Base-by-base conservation (phyloP, 2,113 vertebrate genomes). In the Pterocles orientalis region DNA sequence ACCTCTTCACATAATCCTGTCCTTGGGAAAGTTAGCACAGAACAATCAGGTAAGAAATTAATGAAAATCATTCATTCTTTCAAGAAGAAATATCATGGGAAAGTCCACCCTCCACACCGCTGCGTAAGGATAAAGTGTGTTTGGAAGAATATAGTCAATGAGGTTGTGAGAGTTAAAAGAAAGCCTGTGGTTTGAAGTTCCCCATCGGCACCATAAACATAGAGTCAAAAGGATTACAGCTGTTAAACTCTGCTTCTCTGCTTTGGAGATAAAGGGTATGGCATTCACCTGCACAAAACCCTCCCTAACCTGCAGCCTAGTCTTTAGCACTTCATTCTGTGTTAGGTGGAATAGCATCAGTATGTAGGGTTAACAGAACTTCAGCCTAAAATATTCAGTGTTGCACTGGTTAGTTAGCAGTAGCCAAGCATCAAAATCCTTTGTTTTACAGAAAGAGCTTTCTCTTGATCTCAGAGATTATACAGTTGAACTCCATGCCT, bases 21-120 rank as follows among this genome's bases (percentile, higher is more conserved):
- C 21, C 50, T 61, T 73, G 47, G 58, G 73, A 65, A 82, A 87
- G 29, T 77, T 47, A 83, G 23, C 50, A 79, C 51, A 53, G 62
- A 79, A 76, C 58, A 87, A 89, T 76, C 60, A 83, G 51, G 56
- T 75, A 71, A 88, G 47, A 89, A 94, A 73, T 70, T n/a, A 88
- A 73, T 47, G 53, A 73, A 62, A 83, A 86, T 50, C 6, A 62
- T 50, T 73, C 57, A 48, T 78, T 91, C 29, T 11, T 72, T 89
- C 24, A 64, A 79, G n/a, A 84, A 66, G 43, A 76, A 57, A 23
- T 41, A 53, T 7, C 5, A 51, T 48, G 45, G 70, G 62, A 69
- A 94, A 90, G 11, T 64, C 48, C 17, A 61, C 6, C 20, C 33
- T 69, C 70, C 66, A 43, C 29, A 13, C 3, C 25, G 21, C 36